phyloP scores from a whole-genome alignment of 92 coral and sea anemone species.

The Parazoanthus darwini region DNA sequence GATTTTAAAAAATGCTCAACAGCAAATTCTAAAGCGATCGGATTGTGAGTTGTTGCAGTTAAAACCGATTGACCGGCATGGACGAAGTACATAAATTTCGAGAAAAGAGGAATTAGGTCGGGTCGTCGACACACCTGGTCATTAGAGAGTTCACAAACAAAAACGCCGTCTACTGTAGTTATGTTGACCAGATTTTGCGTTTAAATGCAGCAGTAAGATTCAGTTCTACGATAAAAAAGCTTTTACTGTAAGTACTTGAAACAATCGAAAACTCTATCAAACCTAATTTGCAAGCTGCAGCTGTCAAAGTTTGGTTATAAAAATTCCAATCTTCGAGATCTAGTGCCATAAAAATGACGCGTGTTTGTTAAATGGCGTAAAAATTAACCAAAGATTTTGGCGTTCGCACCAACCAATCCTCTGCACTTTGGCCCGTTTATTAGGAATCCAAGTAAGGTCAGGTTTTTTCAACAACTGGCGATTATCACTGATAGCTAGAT shows the following conservation, averaged over 20 bases:
- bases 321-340: too few species aligned
- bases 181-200: neutral
- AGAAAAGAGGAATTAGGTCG: neutral
- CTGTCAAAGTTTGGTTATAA: neutral
- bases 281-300: neutral
- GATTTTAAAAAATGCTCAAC: too few species aligned
- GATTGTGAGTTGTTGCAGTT: too few species aligned
- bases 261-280: neutral
- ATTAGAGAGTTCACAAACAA: neutral
- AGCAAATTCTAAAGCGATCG: too few species aligned
- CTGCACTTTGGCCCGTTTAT: too few species aligned
- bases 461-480: too few species aligned
- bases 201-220: neutral
- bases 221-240: neutral
- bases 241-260: neutral
- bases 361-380: too few species aligned
- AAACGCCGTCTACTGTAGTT: neutral
- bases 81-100: neutral
- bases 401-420: too few species aligned
- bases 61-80: too few species aligned
- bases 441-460: too few species aligned
- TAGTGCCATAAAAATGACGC: too few species aligned
- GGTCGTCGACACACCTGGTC: neutral
- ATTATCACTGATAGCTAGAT: neutral
- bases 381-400: too few species aligned